phyloP scores from a whole-genome alignment of 92 coral and sea anemone genomes.

The Zoanthus solanderi region DNA sequence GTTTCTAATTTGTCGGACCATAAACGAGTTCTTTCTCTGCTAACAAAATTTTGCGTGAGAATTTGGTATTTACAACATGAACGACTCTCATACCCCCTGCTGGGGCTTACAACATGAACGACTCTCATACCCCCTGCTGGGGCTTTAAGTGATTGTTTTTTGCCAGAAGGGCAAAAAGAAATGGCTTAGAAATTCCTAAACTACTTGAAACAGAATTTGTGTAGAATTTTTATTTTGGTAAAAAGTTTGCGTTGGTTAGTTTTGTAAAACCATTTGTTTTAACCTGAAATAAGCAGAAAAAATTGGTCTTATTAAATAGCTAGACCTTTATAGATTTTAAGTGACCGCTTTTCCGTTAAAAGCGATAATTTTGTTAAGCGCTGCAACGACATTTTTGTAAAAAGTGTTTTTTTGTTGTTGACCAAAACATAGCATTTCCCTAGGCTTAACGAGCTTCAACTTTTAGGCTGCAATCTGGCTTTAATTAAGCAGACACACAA shows the following conservation, averaged over 20 bases:
- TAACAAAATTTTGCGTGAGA: constrained; percentile 26
- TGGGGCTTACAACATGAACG: constrained; percentile 3
- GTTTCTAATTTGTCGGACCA: too few relatives aligned
- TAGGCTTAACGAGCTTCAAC: too few relatives aligned
- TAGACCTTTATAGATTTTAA: too few relatives aligned
- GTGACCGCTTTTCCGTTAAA: too few relatives aligned
- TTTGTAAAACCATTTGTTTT: too few relatives aligned
- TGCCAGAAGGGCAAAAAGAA: not conserved
- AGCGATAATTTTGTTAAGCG: too few relatives aligned
- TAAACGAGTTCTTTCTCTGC: not conserved
- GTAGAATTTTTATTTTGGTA: not conserved
- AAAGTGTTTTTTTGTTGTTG: too few relatives aligned
- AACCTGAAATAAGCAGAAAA: not conserved
- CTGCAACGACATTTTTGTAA: too few relatives aligned
- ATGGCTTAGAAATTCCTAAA: constrained; percentile 23
- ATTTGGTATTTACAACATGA: constrained; percentile 31
- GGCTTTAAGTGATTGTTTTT: constrained; percentile 12
- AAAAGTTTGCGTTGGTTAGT: not conserved
- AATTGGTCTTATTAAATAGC: too few relatives aligned
- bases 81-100: constrained; percentile 28
- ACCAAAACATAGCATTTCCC: too few relatives aligned
- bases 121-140: constrained; percentile 26
- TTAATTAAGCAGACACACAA: too few relatives aligned
- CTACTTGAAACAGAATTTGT: not conserved
- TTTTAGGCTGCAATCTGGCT: too few relatives aligned